These are phyloP conservation scores for Torymus auratus DNA, from an alignment of 2,888 invertebrate genomes.

Conservation along the genomic window DNA sequence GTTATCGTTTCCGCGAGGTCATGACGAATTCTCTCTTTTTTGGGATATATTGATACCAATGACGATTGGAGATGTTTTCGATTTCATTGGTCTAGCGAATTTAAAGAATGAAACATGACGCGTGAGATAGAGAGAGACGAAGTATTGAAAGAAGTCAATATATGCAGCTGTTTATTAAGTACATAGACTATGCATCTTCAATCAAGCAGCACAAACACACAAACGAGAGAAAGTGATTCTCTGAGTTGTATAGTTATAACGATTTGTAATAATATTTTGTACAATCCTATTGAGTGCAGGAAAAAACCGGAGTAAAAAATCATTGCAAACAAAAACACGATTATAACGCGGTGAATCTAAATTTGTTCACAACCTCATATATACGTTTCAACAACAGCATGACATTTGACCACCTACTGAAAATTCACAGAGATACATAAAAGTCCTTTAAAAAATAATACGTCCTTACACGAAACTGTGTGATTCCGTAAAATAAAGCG, in stretches of 20 bases:
- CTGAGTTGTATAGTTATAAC: slow-evolving; percentile 52
- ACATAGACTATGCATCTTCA: slow-evolving; percentile 38
- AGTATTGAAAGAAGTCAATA: slow-evolving; percentile 23
- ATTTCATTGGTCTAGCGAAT: slow-evolving; percentile 21
- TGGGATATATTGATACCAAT: slow-evolving; percentile 7
- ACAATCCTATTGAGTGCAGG: slow-evolving; percentile 33
- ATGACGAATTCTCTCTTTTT: slow-evolving; percentile 40
- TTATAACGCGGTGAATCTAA: slow-evolving; percentile 12
- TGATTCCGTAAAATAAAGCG: slow-evolving; percentile 26
- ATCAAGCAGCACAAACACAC: slow-evolving; percentile 49
- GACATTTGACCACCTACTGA: neutral
- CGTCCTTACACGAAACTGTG: slow-evolving; percentile 17
- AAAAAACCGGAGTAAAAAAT: neutral
- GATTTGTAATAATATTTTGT: slow-evolving; percentile 57
- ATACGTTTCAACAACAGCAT: slow-evolving; percentile 10
- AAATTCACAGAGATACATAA: neutral
- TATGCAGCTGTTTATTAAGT: slow-evolving; percentile 20
- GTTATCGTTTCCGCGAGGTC: slow-evolving; percentile 18
- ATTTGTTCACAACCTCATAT: slow-evolving; percentile 14
- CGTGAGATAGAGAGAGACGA: slow-evolving; percentile 1
- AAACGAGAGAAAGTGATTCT: slow-evolving; percentile 45
- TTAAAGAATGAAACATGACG: slow-evolving; percentile 18
- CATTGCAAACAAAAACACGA: neutral
- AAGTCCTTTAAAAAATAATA: neutral
- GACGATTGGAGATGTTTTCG: slow-evolving; percentile 11